Conservation (phyloP, 2,113 vertebrate species). For the Boulengerochromis microlepis region DNA sequence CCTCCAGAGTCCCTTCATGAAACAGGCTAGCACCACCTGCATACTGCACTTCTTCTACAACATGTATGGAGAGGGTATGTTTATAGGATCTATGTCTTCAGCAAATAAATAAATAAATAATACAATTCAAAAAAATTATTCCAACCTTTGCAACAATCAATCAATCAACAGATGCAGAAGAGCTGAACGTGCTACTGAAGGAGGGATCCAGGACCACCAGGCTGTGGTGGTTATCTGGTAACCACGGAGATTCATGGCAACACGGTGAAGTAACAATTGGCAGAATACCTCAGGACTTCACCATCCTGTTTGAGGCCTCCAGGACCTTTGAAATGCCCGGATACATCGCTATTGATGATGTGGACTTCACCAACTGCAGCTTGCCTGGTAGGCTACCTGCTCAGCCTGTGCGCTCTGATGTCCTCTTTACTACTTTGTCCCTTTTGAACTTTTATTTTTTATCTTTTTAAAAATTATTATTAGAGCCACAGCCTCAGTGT, state of each 20-base stretch:
- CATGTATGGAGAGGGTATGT: slow-evolving; percentile 62
- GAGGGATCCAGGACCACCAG: slow-evolving; percentile 41
- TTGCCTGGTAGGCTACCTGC: slow-evolving; percentile 50
- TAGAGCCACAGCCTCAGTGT: slow-evolving; percentile 63
- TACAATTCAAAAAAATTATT: not conserved
- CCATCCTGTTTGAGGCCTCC: slow-evolving; percentile 62
- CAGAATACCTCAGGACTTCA: slow-evolving; percentile 57
- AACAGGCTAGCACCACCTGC: slow-evolving; percentile 56
- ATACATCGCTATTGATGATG: slow-evolving; percentile 67
- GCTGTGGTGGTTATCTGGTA: slow-evolving; percentile 61
- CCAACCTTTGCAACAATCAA: not conserved
- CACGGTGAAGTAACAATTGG: slow-evolving; percentile 44
- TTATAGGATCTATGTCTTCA: not conserved
- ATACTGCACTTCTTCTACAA: slow-evolving; percentile 68
- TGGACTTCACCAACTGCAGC: slow-evolving; percentile 61
- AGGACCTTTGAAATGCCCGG: slow-evolving; percentile 47
- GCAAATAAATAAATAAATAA: not conserved
- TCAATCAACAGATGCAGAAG: slow-evolving; percentile 24
- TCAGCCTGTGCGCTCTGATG: rapidly evolving
- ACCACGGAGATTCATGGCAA: slow-evolving; percentile 53
- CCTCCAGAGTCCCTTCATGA: slow-evolving; percentile 60
- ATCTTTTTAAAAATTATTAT: not conserved
- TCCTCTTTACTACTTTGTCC: not conserved
- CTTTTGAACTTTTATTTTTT: not conserved
- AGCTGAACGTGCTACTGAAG: slow-evolving; percentile 56